Evolutionary conservation across 2,113 vertebrate genomes (phyloP), one percentile per base, ranked within the genome.

Genomic region (Heliornis fulica): DNA sequence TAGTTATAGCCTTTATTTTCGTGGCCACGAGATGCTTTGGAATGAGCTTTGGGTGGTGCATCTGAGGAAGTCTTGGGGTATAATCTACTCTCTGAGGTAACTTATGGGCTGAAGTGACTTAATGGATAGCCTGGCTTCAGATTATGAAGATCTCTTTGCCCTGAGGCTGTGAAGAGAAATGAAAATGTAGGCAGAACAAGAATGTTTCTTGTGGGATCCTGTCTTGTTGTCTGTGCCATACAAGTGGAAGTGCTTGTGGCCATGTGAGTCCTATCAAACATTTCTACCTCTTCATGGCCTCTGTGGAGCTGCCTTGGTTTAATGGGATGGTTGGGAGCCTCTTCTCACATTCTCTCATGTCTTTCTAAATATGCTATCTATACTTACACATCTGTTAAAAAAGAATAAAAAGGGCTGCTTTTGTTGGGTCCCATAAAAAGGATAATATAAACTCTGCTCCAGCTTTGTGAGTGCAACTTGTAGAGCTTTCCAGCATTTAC

Each of bases 11-110:
- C n/a, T 80, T 83, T 72, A 16, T 92, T 3, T 0, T 88, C 36
- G 21, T n/a, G 34, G 12, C 68, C 90, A 8, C 29, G 32, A 59
- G 43, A 38, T 86, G 45, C 59, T 90, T 82, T 94, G 76, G 41
- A 83, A n/a, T 89, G 38, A 92, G 53, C 53, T 81, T 94, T 8
- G 25, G 29, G 7, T 59, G 34, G 18, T 0, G 0, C 0, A 0
- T 83, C 25, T 83, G 61, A 80, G 46, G 68, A 74, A 50, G 34
- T 76, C 41, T 69, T 38, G 17, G 21, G 16, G 3, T 60, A 11
- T 93, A 81, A 74, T 84, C 43, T 41, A 12, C 25, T 64, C 61
- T 68, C 71, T 16, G 57, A 69, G 86, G 64, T 72, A 74, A 51
- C 51, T 82, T 78, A 48, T 48, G 72, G 83, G 43, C 66, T 81